A percentile compares a stretch with the other conserved stretches of the same genome.
These are phyloP conservation scores for Myotis vivesi DNA, from an alignment of 2,797 vertebrate species.

Conservation along the genomic window DNA sequence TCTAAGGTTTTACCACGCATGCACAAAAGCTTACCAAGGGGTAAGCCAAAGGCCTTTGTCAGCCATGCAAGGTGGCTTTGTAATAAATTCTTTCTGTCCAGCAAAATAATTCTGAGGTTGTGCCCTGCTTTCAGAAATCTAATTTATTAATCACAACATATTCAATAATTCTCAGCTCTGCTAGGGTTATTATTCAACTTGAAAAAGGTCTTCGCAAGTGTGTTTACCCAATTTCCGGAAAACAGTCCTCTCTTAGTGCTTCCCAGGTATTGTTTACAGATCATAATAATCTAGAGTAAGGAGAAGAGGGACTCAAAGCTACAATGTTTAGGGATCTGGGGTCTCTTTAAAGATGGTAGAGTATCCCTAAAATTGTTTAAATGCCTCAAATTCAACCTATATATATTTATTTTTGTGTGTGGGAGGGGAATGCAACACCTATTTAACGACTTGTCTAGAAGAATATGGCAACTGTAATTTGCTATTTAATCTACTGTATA, in stretches of 20 bases:
- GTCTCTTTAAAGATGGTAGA: not conserved
- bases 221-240: slow-evolving; percentile 33
- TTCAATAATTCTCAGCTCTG: slow-evolving; percentile 26
- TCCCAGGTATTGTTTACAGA: not conserved
- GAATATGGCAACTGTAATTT: not conserved
- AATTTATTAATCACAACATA: not conserved
- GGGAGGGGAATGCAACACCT: not conserved
- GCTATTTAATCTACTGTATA: not conserved
- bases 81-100: not conserved
- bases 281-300: not conserved
- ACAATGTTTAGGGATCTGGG: not conserved
- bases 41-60: not conserved
- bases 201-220: not conserved
- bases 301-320: not conserved
- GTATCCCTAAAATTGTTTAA: not conserved
- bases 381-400: not conserved
- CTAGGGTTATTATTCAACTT: slow-evolving; percentile 3
- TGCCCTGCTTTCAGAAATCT: not conserved
- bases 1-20: not conserved
- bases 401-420: not conserved
- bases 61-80: not conserved
- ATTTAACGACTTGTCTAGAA: not conserved
- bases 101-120: not conserved
- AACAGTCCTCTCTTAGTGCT: not conserved
- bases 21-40: not conserved